These are phyloP conservation scores for Phymastichus coffea DNA, from an alignment of 1,140 invertebrate genomes.

Conservation along the genomic window DNA sequence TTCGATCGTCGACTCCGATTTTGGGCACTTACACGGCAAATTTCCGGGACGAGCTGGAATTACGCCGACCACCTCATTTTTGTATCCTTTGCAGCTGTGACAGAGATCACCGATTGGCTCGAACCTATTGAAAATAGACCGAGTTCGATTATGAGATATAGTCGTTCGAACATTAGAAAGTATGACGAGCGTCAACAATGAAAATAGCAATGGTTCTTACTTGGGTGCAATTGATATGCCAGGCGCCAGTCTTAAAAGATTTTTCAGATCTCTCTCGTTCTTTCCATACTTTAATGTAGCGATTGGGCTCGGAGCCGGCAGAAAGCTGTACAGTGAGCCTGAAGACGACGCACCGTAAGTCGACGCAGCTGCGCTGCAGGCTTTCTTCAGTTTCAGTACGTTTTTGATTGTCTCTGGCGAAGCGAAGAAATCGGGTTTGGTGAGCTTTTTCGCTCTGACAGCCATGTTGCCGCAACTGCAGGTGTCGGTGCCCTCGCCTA, in stretches of 20 bases:
- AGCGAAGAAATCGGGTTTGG: conserved; percentile 20
- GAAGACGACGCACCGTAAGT: not conserved
- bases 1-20: not conserved
- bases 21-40: conserved; percentile 1
- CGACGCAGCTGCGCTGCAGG: not conserved
- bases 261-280: not conserved
- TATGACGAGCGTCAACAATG: too few relatives aligned
- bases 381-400: not conserved
- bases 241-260: not conserved
- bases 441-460: conserved; percentile 30
- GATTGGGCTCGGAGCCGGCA: too few relatives aligned
- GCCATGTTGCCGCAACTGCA: conserved; percentile 25
- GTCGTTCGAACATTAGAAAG: too few relatives aligned
- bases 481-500: conserved; percentile 18
- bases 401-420: conserved; percentile 30
- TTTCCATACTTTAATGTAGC: too few relatives aligned
- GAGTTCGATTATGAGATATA: too few relatives aligned
- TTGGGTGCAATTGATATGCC: not conserved
- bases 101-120: too few relatives aligned
- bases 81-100: too few relatives aligned
- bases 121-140: too few relatives aligned
- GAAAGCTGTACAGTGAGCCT: too few relatives aligned
- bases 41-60: conserved; percentile 34
- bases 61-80: conserved; percentile 20
- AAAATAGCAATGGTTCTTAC: too few relatives aligned